These are phyloP conservation scores for Lordiphosa mommai DNA, from an alignment of 1,140 invertebrate species.

Conservation along the genomic window DNA sequence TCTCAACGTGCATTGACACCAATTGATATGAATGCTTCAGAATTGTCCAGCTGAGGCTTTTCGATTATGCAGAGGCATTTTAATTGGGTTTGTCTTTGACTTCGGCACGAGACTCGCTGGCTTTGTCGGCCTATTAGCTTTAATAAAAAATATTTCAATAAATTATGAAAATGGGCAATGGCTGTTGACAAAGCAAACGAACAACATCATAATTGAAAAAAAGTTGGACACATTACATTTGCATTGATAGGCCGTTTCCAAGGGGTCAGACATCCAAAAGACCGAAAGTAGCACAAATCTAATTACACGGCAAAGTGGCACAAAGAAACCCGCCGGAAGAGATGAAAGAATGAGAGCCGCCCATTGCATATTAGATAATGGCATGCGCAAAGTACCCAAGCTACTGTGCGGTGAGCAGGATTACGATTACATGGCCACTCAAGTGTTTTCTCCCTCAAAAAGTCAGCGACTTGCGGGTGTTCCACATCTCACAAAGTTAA, in stretches of 20 bases:
- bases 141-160: constrained; percentile 70
- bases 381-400: constrained; percentile 52
- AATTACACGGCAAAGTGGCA: constrained; percentile 60
- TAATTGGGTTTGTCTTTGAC: constrained; percentile 34
- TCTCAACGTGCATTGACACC: constrained; percentile 21
- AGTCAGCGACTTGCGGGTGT: constrained; percentile 65
- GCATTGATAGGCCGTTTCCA: constrained; percentile 48
- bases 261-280: constrained; percentile 38
- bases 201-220: constrained; percentile 29
- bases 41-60: constrained; percentile 39
- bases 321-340: constrained; percentile 16
- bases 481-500: constrained; percentile 59
- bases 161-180: constrained; percentile 42
- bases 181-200: constrained; percentile 17
- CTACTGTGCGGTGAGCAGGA: constrained; percentile 64
- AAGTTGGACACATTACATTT: constrained; percentile 37
- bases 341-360: constrained; percentile 17
- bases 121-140: constrained; percentile 68
- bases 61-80: constrained; percentile 57
- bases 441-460: constrained; percentile 36
- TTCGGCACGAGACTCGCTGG: constrained; percentile 39
- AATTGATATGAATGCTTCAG: constrained; percentile 48
- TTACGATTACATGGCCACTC: constrained; percentile 48
- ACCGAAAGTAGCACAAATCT: constrained; percentile 69
- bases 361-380: constrained; percentile 61